A percentile compares a stretch with the other conserved stretches of the same genome.
phyloP scores from a whole-genome alignment of 1,140 invertebrate genomes.

The Adoxophyes honmai region DNA sequence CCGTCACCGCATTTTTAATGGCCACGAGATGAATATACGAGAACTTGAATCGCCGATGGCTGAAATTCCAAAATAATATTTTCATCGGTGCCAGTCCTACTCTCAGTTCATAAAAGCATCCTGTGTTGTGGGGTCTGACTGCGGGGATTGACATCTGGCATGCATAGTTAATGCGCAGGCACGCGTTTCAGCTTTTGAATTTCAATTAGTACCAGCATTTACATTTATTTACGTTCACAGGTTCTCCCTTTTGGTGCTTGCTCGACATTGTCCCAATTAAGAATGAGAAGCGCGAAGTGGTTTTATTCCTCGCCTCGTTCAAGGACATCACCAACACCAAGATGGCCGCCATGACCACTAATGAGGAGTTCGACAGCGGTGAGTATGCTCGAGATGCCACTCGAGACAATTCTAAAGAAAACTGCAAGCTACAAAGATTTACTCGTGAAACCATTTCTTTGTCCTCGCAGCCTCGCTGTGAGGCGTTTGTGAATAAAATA shows the following conservation, averaged over 20 bases:
- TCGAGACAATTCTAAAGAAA: slow-evolving; percentile 31
- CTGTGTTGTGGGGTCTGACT: neutral
- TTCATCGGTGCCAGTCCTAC: too few species aligned
- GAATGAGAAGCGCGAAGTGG: slow-evolving; percentile 98
- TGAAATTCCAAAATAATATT: too few species aligned
- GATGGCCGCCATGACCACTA: slow-evolving; percentile 87
- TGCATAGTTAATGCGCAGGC: slow-evolving; percentile 17
- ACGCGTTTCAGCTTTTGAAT: slow-evolving; percentile 18
- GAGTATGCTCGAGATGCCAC: slow-evolving; percentile 66
- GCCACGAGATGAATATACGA: neutral
- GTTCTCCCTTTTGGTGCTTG: slow-evolving; percentile 95
- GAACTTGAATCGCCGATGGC: too few species aligned
- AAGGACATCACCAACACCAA: slow-evolving; percentile 97
- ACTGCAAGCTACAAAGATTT: slow-evolving; percentile 23
- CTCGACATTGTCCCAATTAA: slow-evolving; percentile 99
- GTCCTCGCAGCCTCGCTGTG: slow-evolving; percentile 26
- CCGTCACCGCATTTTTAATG: slow-evolving; percentile 42
- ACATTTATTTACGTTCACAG: slow-evolving; percentile 78
- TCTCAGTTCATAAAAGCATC: too few species aligned
- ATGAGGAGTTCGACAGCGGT: slow-evolving; percentile 90
- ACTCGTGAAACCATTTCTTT: slow-evolving; percentile 18
- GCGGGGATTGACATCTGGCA: neutral
- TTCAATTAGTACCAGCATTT: slow-evolving; percentile 23
- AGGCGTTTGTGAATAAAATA: slow-evolving; percentile 17
- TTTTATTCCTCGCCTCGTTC: slow-evolving; percentile 96